phyloP scores from a whole-genome alignment of 1,140 invertebrate species.

The Habropoda laboriosa region DNA sequence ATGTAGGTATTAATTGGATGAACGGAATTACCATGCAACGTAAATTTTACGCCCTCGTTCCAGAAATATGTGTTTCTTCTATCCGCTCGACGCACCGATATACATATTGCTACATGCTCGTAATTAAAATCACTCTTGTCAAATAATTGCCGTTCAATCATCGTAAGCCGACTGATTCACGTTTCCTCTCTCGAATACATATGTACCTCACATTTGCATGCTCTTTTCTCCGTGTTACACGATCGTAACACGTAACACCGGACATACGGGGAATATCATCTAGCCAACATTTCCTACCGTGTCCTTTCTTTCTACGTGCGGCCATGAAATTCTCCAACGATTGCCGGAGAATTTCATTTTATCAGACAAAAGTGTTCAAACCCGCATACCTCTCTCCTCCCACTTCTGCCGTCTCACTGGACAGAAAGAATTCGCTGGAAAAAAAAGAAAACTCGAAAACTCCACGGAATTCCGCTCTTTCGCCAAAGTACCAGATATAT shows the following conservation, averaged over 20 bases:
- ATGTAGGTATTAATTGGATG: conserved; percentile 8
- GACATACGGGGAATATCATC: not conserved
- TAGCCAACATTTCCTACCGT: not conserved
- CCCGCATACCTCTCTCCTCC: conserved; percentile 5
- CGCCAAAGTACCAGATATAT: no score
- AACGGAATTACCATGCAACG: not conserved
- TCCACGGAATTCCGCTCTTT: no score
- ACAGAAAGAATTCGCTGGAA: conserved; percentile 24
- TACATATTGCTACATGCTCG: not conserved
- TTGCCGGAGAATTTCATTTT: conserved; percentile 62
- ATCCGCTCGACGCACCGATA: not conserved
- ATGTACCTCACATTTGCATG: no score
- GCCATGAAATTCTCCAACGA: conserved; percentile 53
- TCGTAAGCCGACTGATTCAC: no score
- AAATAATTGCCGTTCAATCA: no score
- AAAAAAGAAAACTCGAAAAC: not conserved
- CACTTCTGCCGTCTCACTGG: conserved; percentile 15
- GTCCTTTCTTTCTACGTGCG: not conserved
- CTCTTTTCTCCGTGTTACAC: not conserved
- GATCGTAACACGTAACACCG: not conserved
- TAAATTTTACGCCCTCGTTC: not conserved
- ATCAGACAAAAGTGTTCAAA: conserved; percentile 41
- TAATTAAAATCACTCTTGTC: conserved; percentile 2
- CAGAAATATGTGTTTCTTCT: no score
- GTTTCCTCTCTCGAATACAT: not conserved